Conservation (phyloP, 2,888 invertebrate genomes). For the Octodonta nipae region DNA sequence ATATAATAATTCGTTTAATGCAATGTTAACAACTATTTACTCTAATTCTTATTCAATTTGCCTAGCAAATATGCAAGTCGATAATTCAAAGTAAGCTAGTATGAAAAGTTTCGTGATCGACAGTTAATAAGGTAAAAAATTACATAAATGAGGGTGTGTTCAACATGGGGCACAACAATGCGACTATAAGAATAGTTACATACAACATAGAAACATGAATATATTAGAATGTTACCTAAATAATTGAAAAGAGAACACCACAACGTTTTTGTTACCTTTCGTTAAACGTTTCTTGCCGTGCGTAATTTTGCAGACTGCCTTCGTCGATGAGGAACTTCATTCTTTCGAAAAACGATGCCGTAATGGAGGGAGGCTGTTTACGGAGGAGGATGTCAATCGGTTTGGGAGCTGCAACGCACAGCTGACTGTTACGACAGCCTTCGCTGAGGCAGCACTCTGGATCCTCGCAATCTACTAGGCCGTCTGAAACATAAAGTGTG, state of each 20-base stretch:
- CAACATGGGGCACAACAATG: slow-evolving; percentile 75
- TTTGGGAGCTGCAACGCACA: slow-evolving; percentile 88
- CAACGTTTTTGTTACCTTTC: slow-evolving; percentile 59
- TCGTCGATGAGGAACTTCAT: slow-evolving; percentile 98
- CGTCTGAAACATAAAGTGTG: slow-evolving; percentile 79
- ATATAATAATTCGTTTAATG: too few species aligned
- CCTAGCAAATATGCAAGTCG: neutral
- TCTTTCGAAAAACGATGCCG: slow-evolving; percentile 94
- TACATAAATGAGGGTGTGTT: slow-evolving; percentile 40
- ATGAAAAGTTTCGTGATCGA: slow-evolving; percentile 1
- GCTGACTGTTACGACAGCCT: slow-evolving; percentile 70
- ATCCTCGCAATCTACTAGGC: slow-evolving; percentile 92
- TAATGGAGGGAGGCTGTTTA: slow-evolving; percentile 91
- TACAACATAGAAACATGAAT: slow-evolving; percentile 23
- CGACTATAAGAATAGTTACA: slow-evolving; percentile 32
- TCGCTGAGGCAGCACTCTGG: slow-evolving; percentile 88
- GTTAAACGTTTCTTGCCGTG: slow-evolving; percentile 88
- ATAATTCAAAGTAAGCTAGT: neutral
- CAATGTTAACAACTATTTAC: too few species aligned
- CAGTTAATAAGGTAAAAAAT: slow-evolving; percentile 23
- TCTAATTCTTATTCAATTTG: too few species aligned
- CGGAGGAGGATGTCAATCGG: slow-evolving; percentile 89
- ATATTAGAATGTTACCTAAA: slow-evolving; percentile 2
- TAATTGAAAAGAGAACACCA: neutral
- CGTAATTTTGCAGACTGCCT: slow-evolving; percentile 94